phyloP scores from a whole-genome alignment of 2,113 vertebrate genomes.

The Ivindomyrus marchei region DNA sequence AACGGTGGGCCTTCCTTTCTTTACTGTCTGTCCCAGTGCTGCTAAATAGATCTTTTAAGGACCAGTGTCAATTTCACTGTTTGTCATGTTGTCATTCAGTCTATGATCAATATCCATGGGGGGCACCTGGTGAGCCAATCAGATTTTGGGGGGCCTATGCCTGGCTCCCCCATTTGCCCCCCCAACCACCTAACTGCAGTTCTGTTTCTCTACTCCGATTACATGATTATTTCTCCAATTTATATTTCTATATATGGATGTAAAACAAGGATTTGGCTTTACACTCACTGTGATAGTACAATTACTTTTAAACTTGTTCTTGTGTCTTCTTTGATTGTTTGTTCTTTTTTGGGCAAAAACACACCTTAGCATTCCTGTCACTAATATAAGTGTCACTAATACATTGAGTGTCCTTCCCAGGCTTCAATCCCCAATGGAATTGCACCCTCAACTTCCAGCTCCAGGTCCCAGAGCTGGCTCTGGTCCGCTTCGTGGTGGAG shows the following conservation, averaged over 20 bases:
- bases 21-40: not conserved
- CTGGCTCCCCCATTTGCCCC: too few relatives aligned
- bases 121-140: not conserved
- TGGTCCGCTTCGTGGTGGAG: conserved; percentile 86
- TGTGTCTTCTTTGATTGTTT: not conserved
- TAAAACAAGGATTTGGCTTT: not conserved
- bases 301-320: not conserved
- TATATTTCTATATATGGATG: not conserved
- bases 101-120: not conserved
- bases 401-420: conserved; percentile 43
- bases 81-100: not conserved
- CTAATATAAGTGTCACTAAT: conserved; percentile 6
- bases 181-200: too few relatives aligned
- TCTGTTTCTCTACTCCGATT: not conserved
- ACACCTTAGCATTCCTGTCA: not conserved
- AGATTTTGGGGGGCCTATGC: not conserved
- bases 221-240: not conserved
- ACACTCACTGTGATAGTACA: not conserved
- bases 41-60: not conserved
- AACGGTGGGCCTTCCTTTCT: conserved; percentile 63
- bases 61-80: not conserved
- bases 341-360: not conserved
- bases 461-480: conserved; percentile 72
- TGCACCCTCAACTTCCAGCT: conserved; percentile 74
- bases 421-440: conserved; percentile 86